These are phyloP conservation scores for Anneissia japonica DNA, from an alignment of 35 echinoderm and acorn worm genomes.

Conservation along the genomic window DNA sequence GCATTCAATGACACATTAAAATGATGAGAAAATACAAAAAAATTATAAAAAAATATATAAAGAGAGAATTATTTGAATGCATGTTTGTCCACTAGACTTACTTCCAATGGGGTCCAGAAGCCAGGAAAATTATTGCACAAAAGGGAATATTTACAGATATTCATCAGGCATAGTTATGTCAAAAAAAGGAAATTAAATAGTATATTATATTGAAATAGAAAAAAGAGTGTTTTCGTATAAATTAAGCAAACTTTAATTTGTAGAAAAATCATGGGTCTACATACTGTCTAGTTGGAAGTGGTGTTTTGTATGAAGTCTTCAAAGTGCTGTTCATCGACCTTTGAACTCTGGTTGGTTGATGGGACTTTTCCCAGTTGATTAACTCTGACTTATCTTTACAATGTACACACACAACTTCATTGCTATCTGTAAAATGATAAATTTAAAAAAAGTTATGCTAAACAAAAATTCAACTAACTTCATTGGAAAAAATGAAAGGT, in stretches of 20 bases:
- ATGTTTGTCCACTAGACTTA: too few relatives aligned
- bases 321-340: slow-evolving; percentile 53
- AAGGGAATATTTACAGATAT: too few relatives aligned
- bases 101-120: too few relatives aligned
- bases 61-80: too few relatives aligned
- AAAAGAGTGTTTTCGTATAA: not conserved
- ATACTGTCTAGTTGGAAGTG: slow-evolving; percentile 74
- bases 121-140: too few relatives aligned
- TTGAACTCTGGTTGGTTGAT: slow-evolving; percentile 86
- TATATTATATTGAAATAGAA: not conserved
- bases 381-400: slow-evolving; percentile 90
- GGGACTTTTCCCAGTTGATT: slow-evolving; percentile 64
- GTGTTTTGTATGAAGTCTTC: slow-evolving; percentile 58
- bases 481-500: too few relatives aligned
- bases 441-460: not conserved
- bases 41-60: too few relatives aligned
- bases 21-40: too few relatives aligned
- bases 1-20: too few relatives aligned
- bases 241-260: not conserved
- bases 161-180: not conserved
- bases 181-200: not conserved
- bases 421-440: slow-evolving; percentile 48
- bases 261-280: slow-evolving; percentile 10
- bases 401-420: slow-evolving; percentile 76
- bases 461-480: too few relatives aligned